phyloP scores from a whole-genome alignment of 1,140 invertebrate genomes.

The Heliconius hewitsoni region DNA sequence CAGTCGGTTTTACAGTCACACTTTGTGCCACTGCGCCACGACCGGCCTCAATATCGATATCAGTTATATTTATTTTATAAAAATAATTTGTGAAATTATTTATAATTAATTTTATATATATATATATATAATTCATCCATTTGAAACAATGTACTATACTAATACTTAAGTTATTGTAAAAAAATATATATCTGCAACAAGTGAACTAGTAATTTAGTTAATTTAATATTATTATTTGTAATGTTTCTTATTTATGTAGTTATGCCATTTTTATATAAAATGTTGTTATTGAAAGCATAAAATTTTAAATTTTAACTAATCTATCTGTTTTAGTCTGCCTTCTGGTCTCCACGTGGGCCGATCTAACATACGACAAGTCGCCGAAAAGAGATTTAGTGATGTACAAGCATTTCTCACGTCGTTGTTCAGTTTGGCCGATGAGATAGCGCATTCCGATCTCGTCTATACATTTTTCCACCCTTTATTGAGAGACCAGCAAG shows the following conservation, averaged over 20 bases:
- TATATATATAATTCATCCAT: neutral
- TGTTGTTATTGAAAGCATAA: neutral
- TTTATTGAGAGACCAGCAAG: conserved; percentile 93
- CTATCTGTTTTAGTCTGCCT: conserved; percentile 82
- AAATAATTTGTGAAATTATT: neutral
- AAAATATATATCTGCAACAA: too few relatives aligned
- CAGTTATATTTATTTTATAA: neutral
- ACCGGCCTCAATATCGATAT: too few relatives aligned
- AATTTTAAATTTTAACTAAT: neutral
- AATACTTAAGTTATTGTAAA: too few relatives aligned
- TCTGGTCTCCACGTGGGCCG: conserved; percentile 92
- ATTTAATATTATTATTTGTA: too few relatives aligned
- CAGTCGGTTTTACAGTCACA: too few relatives aligned
- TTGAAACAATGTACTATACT: too few relatives aligned
- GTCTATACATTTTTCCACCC: conserved; percentile 99
- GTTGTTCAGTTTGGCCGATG: conserved; percentile 92
- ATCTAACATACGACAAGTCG: conserved; percentile 96
- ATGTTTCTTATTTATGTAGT: too few relatives aligned
- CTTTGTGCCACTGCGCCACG: too few relatives aligned
- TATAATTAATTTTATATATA: neutral
- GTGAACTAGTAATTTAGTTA: too few relatives aligned
- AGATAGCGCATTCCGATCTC: conserved; percentile 97
- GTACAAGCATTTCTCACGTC: conserved; percentile 93
- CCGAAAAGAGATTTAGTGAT: conserved; percentile 92
- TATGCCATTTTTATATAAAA: neutral